phyloP scores from a whole-genome alignment of 2,113 vertebrate species.

The Balaenoptera acutorostrata region DNA sequence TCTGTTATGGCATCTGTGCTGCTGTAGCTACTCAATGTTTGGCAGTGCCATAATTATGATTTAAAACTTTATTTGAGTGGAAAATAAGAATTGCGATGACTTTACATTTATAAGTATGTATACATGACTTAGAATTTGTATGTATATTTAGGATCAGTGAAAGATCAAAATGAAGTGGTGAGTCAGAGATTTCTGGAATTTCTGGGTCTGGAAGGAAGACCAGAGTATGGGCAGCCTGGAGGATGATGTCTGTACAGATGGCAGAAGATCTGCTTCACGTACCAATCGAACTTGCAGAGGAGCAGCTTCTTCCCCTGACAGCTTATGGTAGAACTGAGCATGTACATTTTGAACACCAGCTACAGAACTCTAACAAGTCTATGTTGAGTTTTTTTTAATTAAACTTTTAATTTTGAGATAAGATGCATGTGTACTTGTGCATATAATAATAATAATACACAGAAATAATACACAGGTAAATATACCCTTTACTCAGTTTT shows the following conservation, averaged over 20 bases:
- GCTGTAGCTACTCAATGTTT: constrained; percentile 67
- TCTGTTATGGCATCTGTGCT: constrained; percentile 76
- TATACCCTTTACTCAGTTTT: neutral
- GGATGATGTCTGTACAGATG: neutral
- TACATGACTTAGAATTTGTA: neutral
- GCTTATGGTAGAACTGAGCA: neutral
- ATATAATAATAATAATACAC: neutral
- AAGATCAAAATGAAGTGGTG: constrained; percentile 41
- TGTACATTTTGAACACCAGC: neutral
- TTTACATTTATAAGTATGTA: neutral
- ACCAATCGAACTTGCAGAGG: neutral
- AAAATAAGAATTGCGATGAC: constrained; percentile 54
- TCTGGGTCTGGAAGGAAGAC: neutral
- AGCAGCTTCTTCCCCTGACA: neutral
- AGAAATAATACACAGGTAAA: neutral
- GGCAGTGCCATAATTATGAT: constrained; percentile 65
- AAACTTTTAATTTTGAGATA: neutral
- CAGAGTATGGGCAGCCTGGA: neutral
- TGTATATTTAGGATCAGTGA: neutral
- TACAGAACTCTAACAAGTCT: neutral
- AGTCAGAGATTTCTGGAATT: neutral
- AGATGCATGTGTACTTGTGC: neutral
- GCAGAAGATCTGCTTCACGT: neutral
- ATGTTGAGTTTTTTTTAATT: neutral
- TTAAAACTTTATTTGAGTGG: constrained; percentile 59